Evolutionary conservation across 1,140 invertebrate species (phyloP).

Genomic region (Choristoneura fumiferana): DNA sequence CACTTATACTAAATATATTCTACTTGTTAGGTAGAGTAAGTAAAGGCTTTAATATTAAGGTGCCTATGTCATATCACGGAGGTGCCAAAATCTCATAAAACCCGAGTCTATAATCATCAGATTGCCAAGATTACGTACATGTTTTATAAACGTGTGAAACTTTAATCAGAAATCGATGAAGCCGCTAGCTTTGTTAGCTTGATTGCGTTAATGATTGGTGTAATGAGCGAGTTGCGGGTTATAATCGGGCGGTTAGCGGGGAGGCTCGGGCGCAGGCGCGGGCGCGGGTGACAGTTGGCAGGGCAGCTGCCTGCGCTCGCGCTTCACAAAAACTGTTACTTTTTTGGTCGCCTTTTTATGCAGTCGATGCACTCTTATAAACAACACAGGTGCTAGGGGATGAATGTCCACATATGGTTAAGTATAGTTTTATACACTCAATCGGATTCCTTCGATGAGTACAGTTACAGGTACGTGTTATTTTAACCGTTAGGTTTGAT

Average conservation of each 20-base stretch:
- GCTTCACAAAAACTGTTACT: conserved; percentile 70
- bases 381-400: conserved; percentile 75
- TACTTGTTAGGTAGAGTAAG: too few relatives aligned
- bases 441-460: conserved; percentile 1
- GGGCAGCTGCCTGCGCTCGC: conserved; percentile 65
- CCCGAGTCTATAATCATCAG: too few relatives aligned
- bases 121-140: too few relatives aligned
- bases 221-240: conserved; percentile 28
- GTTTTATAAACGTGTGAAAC: too few relatives aligned
- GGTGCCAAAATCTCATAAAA: too few relatives aligned
- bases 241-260: conserved; percentile 52
- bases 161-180: neutral
- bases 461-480: too few relatives aligned
- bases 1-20: too few relatives aligned
- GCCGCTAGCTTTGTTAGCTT: neutral
- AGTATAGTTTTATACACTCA: conserved; percentile 49
- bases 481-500: neutral
- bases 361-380: conserved; percentile 70
- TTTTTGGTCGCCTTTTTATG: conserved; percentile 72
- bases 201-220: conserved; percentile 6
- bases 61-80: too few relatives aligned
- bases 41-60: too few relatives aligned
- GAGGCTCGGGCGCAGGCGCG: conserved; percentile 52
- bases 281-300: conserved; percentile 67
- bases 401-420: conserved; percentile 72